Percentiles rank a stretch among this genome's conserved stretches.
phyloP scores from a whole-genome alignment of 2,888 invertebrate genomes.

The Ophion obscuratus region DNA sequence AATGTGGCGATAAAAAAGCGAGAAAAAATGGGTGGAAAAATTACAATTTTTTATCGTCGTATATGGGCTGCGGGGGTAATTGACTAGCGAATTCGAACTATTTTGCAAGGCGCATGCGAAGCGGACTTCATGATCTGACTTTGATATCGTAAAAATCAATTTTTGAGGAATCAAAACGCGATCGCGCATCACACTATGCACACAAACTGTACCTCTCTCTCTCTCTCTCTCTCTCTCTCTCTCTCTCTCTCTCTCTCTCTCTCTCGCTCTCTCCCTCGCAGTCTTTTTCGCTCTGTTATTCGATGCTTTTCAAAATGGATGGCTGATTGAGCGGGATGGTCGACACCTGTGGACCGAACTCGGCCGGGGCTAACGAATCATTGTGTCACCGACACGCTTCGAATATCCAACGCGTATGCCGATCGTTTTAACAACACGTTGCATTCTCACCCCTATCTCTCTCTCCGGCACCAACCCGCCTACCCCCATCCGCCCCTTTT shows the following conservation, averaged over 20 bases:
- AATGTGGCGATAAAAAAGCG: background rate
- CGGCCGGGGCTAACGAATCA: constrained; percentile 66
- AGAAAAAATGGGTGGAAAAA: background rate
- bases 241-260: background rate
- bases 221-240: background rate
- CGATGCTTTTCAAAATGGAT: constrained; percentile 64
- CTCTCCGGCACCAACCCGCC: background rate
- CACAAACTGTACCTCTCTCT: background rate
- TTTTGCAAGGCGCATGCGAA: constrained; percentile 21
- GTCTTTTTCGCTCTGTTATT: constrained; percentile 61
- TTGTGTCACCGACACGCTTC: constrained; percentile 68
- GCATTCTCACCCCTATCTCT: constrained; percentile 31
- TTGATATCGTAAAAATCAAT: constrained; percentile 42
- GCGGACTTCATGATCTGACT: background rate
- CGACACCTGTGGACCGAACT: constrained; percentile 43
- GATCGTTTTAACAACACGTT: constrained; percentile 64
- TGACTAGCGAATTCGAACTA: constrained; percentile 8
- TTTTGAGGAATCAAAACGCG: constrained; percentile 47
- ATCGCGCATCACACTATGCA: constrained; percentile 28
- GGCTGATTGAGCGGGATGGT: constrained; percentile 63
- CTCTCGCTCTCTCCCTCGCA: background rate
- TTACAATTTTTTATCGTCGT: constrained; percentile 1
- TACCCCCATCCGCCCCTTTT: background rate
- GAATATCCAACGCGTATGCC: constrained; percentile 64
- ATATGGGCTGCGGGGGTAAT: background rate